These are phyloP conservation scores for Drosophila nasuta DNA, from an alignment of 1,140 invertebrate genomes.

Conservation along the genomic window DNA sequence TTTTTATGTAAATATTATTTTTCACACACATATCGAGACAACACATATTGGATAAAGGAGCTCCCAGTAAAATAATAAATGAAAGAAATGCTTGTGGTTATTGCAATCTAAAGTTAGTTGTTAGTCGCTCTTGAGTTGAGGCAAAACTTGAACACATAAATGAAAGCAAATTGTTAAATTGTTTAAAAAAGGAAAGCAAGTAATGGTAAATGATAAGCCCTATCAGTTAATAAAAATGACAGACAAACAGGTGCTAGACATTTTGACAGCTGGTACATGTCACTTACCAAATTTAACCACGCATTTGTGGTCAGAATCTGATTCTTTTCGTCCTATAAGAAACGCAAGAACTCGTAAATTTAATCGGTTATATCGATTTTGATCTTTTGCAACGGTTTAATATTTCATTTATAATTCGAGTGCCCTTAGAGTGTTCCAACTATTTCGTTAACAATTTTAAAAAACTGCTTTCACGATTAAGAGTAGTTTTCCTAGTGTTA, in stretches of 20 bases:
- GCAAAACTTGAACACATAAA: constrained; percentile 33
- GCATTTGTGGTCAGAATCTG: constrained; percentile 98
- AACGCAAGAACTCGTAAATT: constrained; percentile 76
- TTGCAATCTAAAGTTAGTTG: constrained; percentile 50
- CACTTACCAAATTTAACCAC: constrained; percentile 98
- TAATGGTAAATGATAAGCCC: constrained; percentile 32
- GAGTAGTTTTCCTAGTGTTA: too few relatives aligned
- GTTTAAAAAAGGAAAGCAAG: constrained; percentile 1
- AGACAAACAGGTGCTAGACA: constrained; percentile 70
- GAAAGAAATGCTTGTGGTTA: constrained; percentile 56
- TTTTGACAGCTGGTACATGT: constrained; percentile 86
- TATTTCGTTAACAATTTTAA: neutral
- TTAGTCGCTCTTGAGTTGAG: constrained; percentile 59
- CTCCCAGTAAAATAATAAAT: constrained; percentile 41
- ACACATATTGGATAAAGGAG: constrained; percentile 68
- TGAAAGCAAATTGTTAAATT: constrained; percentile 38
- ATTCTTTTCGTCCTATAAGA: constrained; percentile 91
- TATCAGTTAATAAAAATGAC: constrained; percentile 43
- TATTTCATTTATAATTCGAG: neutral
- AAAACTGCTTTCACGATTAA: neutral
- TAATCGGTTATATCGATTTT: constrained; percentile 33
- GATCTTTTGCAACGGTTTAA: neutral
- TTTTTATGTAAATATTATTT: constrained; percentile 41
- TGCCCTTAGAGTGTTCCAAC: neutral
- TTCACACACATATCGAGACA: constrained; percentile 70